These are phyloP conservation scores for Coptodon bakossiorum DNA, from an alignment of 2,113 vertebrate species.

Conservation along the genomic window DNA sequence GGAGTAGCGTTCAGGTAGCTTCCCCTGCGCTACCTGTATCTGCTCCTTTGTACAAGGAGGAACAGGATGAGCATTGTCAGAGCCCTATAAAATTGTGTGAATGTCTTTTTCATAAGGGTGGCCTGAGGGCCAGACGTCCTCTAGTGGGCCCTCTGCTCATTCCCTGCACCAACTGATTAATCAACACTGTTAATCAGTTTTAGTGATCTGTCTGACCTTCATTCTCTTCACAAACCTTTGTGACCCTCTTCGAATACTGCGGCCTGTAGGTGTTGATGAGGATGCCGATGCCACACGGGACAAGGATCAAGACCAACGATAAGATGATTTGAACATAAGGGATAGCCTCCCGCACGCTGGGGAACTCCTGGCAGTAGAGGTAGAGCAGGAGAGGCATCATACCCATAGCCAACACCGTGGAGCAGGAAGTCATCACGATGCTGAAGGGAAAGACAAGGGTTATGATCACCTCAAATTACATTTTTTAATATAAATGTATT, in stretches of 20 bases:
- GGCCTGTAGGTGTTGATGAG: conserved; percentile 74
- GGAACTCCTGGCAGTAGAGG: conserved; percentile 73
- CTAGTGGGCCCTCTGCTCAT: not conserved
- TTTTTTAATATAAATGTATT: not conserved
- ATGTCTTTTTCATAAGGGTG: not conserved
- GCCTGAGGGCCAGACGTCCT: not conserved
- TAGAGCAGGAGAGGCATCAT: conserved; percentile 82
- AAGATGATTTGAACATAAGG: conserved; percentile 71
- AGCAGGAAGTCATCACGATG: conserved; percentile 80
- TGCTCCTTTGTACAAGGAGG: not conserved
- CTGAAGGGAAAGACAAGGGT: conserved; percentile 42
- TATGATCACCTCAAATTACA: not conserved
- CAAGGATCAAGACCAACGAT: conserved; percentile 64
- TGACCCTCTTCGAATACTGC: conserved; percentile 59
- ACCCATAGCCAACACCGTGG: conserved; percentile 71
- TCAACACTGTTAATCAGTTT: not conserved
- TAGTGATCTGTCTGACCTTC: not conserved
- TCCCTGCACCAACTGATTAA: not conserved
- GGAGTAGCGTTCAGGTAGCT: no score
- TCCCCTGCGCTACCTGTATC: no score
- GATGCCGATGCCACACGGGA: conserved; percentile 73
- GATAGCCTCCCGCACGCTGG: conserved; percentile 59
- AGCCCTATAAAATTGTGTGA: not conserved
- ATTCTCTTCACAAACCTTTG: conserved; percentile 67
- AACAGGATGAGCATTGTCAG: not conserved